Evolutionary conservation across 2,797 vertebrate species (phyloP).

Genomic region (Morus bassanus): DNA sequence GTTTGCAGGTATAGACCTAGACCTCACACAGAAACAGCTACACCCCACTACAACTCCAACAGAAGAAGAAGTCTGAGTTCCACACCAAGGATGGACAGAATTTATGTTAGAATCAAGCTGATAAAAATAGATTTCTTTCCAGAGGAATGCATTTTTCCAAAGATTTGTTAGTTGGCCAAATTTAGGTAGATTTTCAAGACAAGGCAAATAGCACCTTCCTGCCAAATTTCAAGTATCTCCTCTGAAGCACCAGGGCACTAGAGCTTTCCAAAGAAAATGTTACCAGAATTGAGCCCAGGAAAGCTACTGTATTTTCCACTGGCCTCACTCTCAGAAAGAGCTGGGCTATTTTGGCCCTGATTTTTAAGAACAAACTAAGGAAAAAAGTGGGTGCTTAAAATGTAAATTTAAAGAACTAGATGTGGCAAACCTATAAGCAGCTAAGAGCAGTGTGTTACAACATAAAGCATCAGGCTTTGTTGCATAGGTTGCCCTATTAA

Average conservation of each 20-base stretch:
- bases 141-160: neutral
- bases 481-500: neutral
- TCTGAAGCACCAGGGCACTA: neutral
- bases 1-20: neutral
- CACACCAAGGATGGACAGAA: neutral
- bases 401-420: neutral
- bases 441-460: neutral
- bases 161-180: neutral
- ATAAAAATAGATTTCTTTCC: neutral
- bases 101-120: neutral
- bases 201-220: neutral
- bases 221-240: slow-evolving; percentile 22
- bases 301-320: slow-evolving; percentile 40
- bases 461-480: neutral
- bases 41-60: neutral
- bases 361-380: neutral
- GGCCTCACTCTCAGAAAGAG: neutral
- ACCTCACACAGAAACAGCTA: neutral
- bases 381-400: neutral
- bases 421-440: neutral
- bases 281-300: slow-evolving; percentile 7
- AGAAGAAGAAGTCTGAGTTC: neutral
- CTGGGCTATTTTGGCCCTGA: neutral
- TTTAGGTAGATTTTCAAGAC: neutral
- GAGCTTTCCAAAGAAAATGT: slow-evolving; percentile 23